These are phyloP conservation scores for Thymelicus lineola DNA, from an alignment of 2,888 invertebrate species.

Conservation along the genomic window DNA sequence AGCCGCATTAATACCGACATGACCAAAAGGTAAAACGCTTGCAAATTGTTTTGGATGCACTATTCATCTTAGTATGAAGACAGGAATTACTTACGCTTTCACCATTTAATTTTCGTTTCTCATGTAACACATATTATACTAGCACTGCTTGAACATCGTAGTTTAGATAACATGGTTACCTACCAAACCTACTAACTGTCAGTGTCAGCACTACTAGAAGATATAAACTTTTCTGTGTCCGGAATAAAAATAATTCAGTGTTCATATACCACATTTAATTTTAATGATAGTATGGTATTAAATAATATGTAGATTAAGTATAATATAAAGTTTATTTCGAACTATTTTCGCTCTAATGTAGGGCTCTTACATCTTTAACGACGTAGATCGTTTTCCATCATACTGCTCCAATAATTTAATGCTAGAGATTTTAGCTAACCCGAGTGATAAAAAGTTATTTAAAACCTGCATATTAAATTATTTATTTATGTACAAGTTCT, in stretches of 20 bases:
- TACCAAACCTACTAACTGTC: constrained; percentile 8
- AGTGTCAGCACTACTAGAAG: not conserved
- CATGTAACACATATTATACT: constrained; percentile 19
- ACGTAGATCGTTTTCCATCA: too few species aligned
- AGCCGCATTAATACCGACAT: not conserved
- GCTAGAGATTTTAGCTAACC: too few species aligned
- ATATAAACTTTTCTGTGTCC: constrained; percentile 21
- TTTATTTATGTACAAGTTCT: too few species aligned
- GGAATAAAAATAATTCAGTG: constrained; percentile 15
- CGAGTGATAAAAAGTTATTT: too few species aligned
- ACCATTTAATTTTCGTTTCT: constrained; percentile 3
- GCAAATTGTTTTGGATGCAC: constrained; percentile 3
- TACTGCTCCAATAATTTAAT: too few species aligned
- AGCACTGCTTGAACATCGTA: constrained; percentile 26
- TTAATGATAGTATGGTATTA: too few species aligned
- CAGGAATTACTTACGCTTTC: constrained; percentile 1
- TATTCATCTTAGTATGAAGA: not conserved
- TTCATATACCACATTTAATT: too few species aligned
- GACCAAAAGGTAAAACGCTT: not conserved
- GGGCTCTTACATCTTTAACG: too few species aligned
- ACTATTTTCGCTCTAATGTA: too few species aligned
- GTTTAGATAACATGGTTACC: constrained; percentile 24
- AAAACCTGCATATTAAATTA: too few species aligned
- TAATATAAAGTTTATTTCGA: too few species aligned
- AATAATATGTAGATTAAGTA: too few species aligned